These are phyloP conservation scores for Stenoptilia bipunctidactyla DNA, from an alignment of 2,888 invertebrate genomes.

Conservation along the genomic window DNA sequence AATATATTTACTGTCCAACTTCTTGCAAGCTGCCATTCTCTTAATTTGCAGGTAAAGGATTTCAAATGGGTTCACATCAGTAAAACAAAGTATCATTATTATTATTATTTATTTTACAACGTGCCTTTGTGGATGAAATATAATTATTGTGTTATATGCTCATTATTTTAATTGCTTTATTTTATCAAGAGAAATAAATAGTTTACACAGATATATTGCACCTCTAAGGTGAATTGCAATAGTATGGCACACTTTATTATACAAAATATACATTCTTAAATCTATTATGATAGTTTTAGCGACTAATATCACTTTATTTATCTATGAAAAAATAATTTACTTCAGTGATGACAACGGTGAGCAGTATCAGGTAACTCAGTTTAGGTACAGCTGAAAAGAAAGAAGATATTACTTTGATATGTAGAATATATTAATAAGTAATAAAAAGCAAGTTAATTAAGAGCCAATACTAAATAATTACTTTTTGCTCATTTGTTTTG, in stretches of 20 bases:
- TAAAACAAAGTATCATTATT: too few relatives aligned
- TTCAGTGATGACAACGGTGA: constrained; percentile 7
- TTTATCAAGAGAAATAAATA: constrained; percentile 26
- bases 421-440: too few relatives aligned
- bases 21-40: too few relatives aligned
- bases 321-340: constrained; percentile 12
- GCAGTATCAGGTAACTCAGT: constrained; percentile 26
- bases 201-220: constrained; percentile 58
- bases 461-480: too few relatives aligned
- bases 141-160: constrained; percentile 50
- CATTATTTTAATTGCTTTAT: too few relatives aligned
- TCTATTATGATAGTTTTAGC: constrained; percentile 58
- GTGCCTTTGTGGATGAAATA: constrained; percentile 53
- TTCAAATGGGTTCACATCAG: too few relatives aligned
- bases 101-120: constrained; percentile 21
- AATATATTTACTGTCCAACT: too few relatives aligned
- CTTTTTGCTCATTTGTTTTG: too few relatives aligned
- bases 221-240: constrained; percentile 55
- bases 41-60: too few relatives aligned
- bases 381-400: constrained; percentile 28
- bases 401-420: constrained; percentile 1
- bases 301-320: constrained; percentile 68
- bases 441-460: too few relatives aligned
- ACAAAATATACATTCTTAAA: constrained; percentile 66
- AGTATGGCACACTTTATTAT: constrained; percentile 65